These are phyloP conservation scores for Lucilia cuprina DNA, from an alignment of 1,140 invertebrate species.

Conservation along the genomic window DNA sequence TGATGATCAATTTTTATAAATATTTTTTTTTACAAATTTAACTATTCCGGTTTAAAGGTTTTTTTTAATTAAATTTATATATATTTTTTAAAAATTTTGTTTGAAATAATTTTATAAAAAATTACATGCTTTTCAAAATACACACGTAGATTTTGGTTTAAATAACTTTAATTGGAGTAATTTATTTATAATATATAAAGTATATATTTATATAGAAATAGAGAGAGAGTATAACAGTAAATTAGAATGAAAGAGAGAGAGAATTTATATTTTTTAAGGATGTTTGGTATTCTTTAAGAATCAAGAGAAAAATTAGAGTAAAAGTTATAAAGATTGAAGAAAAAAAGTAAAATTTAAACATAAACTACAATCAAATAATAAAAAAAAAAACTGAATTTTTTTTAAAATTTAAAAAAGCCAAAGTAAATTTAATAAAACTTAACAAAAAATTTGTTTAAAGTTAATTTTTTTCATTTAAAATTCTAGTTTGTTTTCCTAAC, in stretches of 20 bases:
- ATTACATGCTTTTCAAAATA: slow-evolving; percentile 21
- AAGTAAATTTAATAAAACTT: not conserved
- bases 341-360: not conserved
- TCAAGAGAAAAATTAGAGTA: not conserved
- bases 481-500: not conserved
- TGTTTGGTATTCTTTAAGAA: not conserved
- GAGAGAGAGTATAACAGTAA: not conserved
- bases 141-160: slow-evolving; percentile 25
- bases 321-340: not conserved
- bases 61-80: not conserved
- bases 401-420: not conserved
- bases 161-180: not conserved
- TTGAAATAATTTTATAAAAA: not conserved
- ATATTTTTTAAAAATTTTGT: not conserved
- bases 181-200: slow-evolving; percentile 25
- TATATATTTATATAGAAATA: not conserved
- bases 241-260: not conserved
- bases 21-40: not conserved
- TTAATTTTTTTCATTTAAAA: not conserved
- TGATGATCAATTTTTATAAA: not conserved
- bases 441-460: not conserved
- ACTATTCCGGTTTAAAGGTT: slow-evolving; percentile 7
- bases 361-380: not conserved
- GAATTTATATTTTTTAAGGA: not conserved
- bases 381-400: not conserved